Evolutionary conservation across 2,797 vertebrate species (phyloP).

Genomic region (Anisognathus igniventris): DNA sequence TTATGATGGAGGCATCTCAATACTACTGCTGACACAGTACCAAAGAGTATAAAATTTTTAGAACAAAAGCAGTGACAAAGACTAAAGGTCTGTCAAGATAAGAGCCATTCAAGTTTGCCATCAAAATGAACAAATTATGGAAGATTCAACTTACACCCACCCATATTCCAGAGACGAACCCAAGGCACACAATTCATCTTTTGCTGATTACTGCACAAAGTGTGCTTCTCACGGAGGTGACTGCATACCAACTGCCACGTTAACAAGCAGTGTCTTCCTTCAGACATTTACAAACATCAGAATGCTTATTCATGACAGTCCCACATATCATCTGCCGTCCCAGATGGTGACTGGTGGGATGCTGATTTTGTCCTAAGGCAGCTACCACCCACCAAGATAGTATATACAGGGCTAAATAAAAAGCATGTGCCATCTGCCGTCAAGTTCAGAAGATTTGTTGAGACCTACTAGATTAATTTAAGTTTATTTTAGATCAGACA

Average conservation of each 20-base stretch:
- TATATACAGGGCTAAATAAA: constrained; percentile 58
- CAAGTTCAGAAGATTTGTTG: neutral
- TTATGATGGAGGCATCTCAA: neutral
- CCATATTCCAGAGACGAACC: neutral
- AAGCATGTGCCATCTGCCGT: constrained; percentile 58
- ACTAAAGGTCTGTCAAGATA: neutral
- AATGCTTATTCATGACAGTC: constrained; percentile 60
- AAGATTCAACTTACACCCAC: neutral
- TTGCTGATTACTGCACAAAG: neutral
- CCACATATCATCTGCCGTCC: constrained; percentile 58
- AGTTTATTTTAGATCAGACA: neutral
- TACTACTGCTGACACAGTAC: neutral
- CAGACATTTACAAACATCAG: constrained; percentile 60
- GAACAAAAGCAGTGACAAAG: neutral
- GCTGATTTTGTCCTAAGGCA: constrained; percentile 62
- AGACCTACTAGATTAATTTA: neutral
- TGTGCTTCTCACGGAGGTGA: neutral
- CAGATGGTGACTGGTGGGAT: constrained; percentile 67
- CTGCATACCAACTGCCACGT: neutral
- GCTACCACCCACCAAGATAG: constrained; percentile 54
- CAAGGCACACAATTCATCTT: neutral
- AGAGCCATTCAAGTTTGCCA: neutral
- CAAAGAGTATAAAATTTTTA: neutral
- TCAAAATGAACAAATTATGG: neutral
- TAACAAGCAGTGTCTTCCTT: constrained; percentile 51